phyloP scores from a whole-genome alignment of 1,140 invertebrate species.

The Ditylenchus dipsaci region DNA sequence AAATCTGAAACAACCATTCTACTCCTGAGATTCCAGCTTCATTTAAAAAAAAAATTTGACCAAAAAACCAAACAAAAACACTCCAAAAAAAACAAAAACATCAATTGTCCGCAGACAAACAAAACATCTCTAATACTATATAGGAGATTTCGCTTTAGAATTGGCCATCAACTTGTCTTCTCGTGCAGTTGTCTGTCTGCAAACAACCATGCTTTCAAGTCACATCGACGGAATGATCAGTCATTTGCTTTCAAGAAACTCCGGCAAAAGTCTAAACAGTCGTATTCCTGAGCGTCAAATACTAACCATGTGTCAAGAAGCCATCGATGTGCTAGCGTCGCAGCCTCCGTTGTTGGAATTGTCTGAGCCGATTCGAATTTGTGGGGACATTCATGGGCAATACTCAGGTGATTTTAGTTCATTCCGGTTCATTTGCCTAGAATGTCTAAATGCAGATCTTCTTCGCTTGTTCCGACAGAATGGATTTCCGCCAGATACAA shows the following conservation, averaged over 20 bases:
- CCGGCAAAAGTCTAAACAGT: background rate
- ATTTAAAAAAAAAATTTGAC: too few species aligned
- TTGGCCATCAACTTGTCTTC: too few species aligned
- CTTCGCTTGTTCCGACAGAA: conserved; percentile 2
- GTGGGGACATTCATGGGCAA: conserved; percentile 16
- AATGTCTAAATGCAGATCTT: background rate
- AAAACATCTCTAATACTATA: too few species aligned
- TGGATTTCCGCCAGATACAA: background rate
- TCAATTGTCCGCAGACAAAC: too few species aligned
- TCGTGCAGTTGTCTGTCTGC: too few species aligned
- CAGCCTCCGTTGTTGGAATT: conserved; percentile 5
- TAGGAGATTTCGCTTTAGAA: too few species aligned
- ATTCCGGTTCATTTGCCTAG: background rate
- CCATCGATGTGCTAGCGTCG: background rate
- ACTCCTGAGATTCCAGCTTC: too few species aligned
- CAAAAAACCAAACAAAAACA: too few species aligned
- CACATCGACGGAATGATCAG: background rate
- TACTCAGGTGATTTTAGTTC: background rate
- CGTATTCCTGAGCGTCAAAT: background rate
- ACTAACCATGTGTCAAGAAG: background rate
- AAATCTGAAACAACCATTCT: too few species aligned
- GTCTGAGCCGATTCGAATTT: conserved; percentile 1
- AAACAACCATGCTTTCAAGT: too few species aligned
- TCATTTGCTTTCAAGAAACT: conserved; percentile 1
- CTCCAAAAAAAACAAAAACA: too few species aligned